These are phyloP conservation scores for Actinopyga echinites DNA, from an alignment of 53 echinoderm and acorn worm species.

Conservation along the genomic window DNA sequence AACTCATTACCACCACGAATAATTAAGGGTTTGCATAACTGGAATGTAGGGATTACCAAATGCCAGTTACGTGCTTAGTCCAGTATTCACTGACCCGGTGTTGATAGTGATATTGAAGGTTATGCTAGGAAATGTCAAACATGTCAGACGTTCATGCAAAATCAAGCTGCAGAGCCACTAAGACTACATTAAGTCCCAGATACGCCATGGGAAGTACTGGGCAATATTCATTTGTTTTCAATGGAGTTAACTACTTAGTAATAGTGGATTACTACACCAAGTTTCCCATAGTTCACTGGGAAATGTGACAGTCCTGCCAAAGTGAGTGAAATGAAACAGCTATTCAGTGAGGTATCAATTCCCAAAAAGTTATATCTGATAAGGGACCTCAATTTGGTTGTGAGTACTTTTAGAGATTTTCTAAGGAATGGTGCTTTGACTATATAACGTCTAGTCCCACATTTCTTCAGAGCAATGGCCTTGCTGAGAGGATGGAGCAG, in stretches of 20 bases:
- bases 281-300: constrained; percentile 27
- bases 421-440: constrained; percentile 6
- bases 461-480: constrained; percentile 27
- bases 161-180: constrained; percentile 4
- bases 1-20: no score
- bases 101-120: constrained; percentile 25
- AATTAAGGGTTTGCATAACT: no score
- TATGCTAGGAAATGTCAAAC: constrained; percentile 6
- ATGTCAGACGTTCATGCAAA: constrained; percentile 22
- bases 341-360: constrained; percentile 24
- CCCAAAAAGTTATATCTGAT: constrained; percentile 18
- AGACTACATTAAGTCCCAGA: background rate
- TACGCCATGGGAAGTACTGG: constrained; percentile 17
- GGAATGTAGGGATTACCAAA: no score
- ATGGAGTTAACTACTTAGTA: background rate
- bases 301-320: background rate
- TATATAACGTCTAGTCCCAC: constrained; percentile 5
- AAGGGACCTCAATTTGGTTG: constrained; percentile 21
- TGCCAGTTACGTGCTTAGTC: no score
- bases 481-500: constrained; percentile 24
- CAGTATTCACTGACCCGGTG: no score
- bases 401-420: background rate
- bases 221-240: background rate
- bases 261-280: constrained; percentile 25
- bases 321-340: background rate